Evolutionary conservation across 2,888 invertebrate genomes (phyloP).

Genomic region (Tolmerus cingulatus): DNA sequence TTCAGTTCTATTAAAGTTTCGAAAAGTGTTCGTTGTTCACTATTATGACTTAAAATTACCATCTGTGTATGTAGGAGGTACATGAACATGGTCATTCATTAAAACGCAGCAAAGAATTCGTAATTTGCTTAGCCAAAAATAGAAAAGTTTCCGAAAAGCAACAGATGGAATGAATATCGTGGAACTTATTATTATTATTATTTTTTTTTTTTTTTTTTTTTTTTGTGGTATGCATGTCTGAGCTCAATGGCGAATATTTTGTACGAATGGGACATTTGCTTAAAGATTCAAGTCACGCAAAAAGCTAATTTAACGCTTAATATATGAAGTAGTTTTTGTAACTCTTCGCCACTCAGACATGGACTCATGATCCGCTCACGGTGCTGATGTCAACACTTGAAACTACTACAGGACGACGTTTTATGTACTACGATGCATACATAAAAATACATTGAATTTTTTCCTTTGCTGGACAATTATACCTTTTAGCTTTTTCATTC

Average conservation of each 20-base stretch:
- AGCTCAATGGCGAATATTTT: not conserved
- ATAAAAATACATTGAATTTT: not conserved
- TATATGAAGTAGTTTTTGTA: not conserved
- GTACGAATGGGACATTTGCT: not conserved
- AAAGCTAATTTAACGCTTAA: constrained; percentile 6
- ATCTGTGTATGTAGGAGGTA: not conserved
- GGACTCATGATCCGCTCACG: not conserved
- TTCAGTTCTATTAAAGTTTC: not conserved
- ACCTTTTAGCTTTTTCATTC: not conserved
- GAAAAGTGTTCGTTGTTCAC: not conserved
- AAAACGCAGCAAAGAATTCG: not conserved
- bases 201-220: not conserved
- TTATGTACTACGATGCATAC: not conserved
- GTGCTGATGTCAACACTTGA: constrained; percentile 10
- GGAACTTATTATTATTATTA: not conserved
- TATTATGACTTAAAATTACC: not conserved
- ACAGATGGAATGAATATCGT: not conserved
- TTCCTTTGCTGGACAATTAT: not conserved
- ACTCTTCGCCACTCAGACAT: not conserved
- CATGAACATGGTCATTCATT: not conserved
- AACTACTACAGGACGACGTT: not conserved
- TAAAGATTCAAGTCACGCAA: constrained; percentile 5
- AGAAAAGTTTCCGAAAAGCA: not conserved
- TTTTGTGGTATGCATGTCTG: not conserved
- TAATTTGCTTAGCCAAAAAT: not conserved